Evolutionary conservation across 2,113 vertebrate species (phyloP), one percentile per base, ranked within the genome.

Genomic region (Gavialis gangeticus): DNA sequence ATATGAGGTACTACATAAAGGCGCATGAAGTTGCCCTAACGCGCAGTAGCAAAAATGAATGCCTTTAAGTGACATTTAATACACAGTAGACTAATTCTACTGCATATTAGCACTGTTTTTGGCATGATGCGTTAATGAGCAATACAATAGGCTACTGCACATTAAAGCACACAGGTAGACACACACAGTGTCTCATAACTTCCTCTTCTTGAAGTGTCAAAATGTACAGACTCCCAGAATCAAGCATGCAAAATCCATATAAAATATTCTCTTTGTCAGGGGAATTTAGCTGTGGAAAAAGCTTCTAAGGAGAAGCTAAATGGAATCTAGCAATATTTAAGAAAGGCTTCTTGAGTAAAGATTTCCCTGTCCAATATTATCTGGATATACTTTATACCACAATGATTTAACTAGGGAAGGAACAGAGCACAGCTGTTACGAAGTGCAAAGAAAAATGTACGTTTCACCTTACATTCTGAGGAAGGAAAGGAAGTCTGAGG

Each of bases 361-460:
- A 81, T 82, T 85, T 94, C 67, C 10, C 22, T 11, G 3, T 83
- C 73, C 79, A 89, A 79, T 80, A 79, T 67, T 92, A 12, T 64
- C 28, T 87, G 62, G 85, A 80, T 92, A 64, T 85, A 95, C 93
- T 91, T 89, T 62, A 85, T 91, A 84, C 82, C 10, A 22, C 67
- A 91, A 85, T 58, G 67, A 90, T 94, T 84, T 90, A 84, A 87
- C 84, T 28, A 84, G 76, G 79, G 89, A 83, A 90, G n/a, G 34
- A 94, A 82, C 64, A 87, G n/a, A 94, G 87, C 22, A 34, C 8
- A 95, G 55, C 82, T 91, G 91, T 93, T 88, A 91, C 90, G 90
- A 89, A 96, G 88, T 64, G 83, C 60, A 95, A 94, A 87, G 84
- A 94, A 88, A 75, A 83, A 82, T 88, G 55, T 69, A 66, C 19